Conservation (phyloP, 2,797 vertebrate genomes). For the Caiman crocodilus region DNA sequence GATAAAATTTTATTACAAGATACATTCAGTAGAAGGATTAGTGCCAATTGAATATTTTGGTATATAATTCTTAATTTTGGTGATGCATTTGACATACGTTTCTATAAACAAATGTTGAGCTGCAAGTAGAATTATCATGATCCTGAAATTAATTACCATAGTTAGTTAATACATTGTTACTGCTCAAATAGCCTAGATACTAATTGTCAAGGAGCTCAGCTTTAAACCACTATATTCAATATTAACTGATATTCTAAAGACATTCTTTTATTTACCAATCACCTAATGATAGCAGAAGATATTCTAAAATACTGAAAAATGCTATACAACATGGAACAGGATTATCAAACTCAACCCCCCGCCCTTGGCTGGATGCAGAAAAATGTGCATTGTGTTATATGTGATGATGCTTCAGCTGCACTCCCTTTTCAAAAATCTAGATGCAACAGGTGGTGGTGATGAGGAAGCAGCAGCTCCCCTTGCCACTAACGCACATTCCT, state of each 20-base stretch:
- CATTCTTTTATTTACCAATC: neutral
- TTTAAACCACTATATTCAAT: neutral
- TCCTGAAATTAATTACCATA: neutral
- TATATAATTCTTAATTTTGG: neutral
- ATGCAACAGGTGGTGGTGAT: no score
- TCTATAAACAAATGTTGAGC: neutral
- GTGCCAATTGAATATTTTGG: slow-evolving; percentile 9
- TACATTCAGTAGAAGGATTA: neutral
- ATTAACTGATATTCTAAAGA: neutral
- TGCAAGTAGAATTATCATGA: neutral
- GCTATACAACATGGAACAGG: neutral
- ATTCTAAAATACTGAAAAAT: neutral
- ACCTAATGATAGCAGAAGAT: no score
- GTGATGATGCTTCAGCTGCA: no score
- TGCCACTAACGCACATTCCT: no score
- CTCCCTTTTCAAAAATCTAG: no score
- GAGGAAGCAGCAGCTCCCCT: no score
- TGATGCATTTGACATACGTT: neutral
- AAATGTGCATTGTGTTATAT: no score
- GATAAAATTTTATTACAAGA: slow-evolving; percentile 33
- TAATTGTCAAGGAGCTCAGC: neutral
- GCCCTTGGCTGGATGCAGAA: no score
- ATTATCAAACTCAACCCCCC: no score
- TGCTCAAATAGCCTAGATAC: neutral
- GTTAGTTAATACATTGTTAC: neutral